Conservation (phyloP, 2,888 invertebrate genomes). For the Gymnoscelis rufifasciata region DNA sequence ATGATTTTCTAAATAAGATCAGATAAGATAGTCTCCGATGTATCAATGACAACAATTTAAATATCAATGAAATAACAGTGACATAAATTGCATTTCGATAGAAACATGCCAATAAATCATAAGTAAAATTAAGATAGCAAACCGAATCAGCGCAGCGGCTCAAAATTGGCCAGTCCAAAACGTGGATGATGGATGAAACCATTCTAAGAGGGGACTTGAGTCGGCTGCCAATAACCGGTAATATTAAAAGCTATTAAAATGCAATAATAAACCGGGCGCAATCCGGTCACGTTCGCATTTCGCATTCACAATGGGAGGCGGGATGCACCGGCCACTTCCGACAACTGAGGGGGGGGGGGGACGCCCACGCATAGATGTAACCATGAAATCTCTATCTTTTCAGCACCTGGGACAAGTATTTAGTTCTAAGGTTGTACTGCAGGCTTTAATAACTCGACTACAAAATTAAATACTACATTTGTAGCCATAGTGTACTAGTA, state of each 20-base stretch:
- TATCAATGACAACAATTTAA: no score
- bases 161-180: constrained; percentile 9
- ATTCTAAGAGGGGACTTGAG: constrained; percentile 13
- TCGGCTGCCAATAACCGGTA: constrained; percentile 23
- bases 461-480: no score
- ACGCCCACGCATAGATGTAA: constrained; percentile 32
- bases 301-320: constrained; percentile 49
- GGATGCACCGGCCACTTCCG: constrained; percentile 52
- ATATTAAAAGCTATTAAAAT: constrained; percentile 32
- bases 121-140: constrained; percentile 7
- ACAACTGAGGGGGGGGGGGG: constrained; percentile 35
- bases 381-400: no score
- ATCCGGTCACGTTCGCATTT: constrained; percentile 51
- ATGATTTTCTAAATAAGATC: no score
- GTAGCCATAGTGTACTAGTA: no score
- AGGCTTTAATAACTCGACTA: no score
- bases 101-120: constrained; percentile 6
- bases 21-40: no score
- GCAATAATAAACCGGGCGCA: constrained; percentile 40
- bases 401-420: neutral
- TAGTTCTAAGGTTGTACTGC: no score
- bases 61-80: no score
- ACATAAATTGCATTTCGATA: neutral
- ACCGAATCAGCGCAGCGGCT: constrained; percentile 7
- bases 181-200: constrained; percentile 16